Conservation (phyloP, 1,140 invertebrate genomes). For the Magallana gigas region DNA sequence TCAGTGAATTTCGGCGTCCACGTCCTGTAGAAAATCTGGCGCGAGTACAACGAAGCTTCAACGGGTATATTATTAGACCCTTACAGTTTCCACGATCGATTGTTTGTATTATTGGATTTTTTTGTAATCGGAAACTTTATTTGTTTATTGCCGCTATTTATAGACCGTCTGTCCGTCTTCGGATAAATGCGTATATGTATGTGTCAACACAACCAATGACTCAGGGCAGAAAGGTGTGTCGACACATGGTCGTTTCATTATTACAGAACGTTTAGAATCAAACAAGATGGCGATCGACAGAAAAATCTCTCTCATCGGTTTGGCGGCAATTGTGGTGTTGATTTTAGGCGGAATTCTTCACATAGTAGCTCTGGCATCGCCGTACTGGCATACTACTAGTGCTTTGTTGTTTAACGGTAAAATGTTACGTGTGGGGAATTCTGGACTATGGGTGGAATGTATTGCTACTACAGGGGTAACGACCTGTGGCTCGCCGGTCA, state of each 20-base stretch:
- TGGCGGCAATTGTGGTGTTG: slow-evolving; percentile 42
- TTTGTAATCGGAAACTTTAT: too few species aligned
- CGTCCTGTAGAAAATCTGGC: too few species aligned
- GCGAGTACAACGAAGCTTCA: too few species aligned
- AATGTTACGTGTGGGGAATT: slow-evolving; percentile 33
- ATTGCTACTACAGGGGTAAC: neutral
- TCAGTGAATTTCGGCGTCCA: neutral
- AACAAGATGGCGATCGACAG: slow-evolving; percentile 39
- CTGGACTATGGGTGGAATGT: slow-evolving; percentile 52
- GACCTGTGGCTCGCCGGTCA: neutral
- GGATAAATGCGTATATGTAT: neutral
- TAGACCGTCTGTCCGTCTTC: too few species aligned
- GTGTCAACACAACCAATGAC: neutral
- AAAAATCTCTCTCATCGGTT: slow-evolving; percentile 42
- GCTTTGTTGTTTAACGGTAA: neutral
- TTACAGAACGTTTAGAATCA: neutral
- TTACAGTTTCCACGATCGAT: too few species aligned
- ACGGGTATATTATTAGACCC: too few species aligned
- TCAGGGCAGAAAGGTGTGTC: slow-evolving; percentile 21
- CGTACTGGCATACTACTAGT: slow-evolving; percentile 44
- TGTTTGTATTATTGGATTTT: too few species aligned
- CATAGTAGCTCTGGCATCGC: slow-evolving; percentile 48
- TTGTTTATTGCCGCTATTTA: too few species aligned
- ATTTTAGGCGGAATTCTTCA: slow-evolving; percentile 50
- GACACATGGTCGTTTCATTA: slow-evolving; percentile 11